A percentile compares a stretch with the other conserved stretches of the same genome.
Evolutionary conservation across 2,888 invertebrate genomes (phyloP).

Genomic region (Eupeodes luniger): DNA sequence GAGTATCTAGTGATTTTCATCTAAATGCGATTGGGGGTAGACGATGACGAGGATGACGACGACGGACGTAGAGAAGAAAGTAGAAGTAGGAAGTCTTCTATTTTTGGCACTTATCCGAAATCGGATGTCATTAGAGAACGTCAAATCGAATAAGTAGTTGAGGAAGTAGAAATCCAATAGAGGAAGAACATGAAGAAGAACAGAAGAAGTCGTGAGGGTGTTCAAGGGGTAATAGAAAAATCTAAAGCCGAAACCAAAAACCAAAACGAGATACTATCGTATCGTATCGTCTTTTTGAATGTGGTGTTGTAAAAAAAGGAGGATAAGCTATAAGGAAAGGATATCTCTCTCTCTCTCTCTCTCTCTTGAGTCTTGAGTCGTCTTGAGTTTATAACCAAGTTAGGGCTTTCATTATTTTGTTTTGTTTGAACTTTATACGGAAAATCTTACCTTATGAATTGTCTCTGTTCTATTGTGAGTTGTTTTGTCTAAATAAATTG

Average conservation of each 20-base stretch:
- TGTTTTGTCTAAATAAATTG: slow-evolving; percentile 54
- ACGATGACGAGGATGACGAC: no score
- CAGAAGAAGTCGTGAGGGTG: no score
- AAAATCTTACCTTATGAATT: slow-evolving; percentile 11
- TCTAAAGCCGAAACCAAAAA: slow-evolving; percentile 9
- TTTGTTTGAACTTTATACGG: slow-evolving; percentile 3
- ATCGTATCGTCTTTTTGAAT: slow-evolving; percentile 2
- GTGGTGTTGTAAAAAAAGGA: not conserved
- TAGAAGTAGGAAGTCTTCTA: slow-evolving; percentile 16
- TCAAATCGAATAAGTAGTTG: slow-evolving; percentile 56
- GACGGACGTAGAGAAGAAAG: no score
- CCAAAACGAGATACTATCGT: slow-evolving; percentile 7
- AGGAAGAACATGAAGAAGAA: not conserved
- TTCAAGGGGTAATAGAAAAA: not conserved
- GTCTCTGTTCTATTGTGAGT: slow-evolving; percentile 34
- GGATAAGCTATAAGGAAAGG: not conserved
- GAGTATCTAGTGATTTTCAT: slow-evolving; percentile 50
- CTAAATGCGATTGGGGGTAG: slow-evolving; percentile 38
- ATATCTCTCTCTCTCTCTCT: not conserved
- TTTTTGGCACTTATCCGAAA: slow-evolving; percentile 63
- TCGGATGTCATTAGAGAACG: slow-evolving; percentile 63
- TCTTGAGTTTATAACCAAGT: slow-evolving; percentile 19
- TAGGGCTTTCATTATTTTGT: slow-evolving; percentile 38
- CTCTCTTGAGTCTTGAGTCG: no score
- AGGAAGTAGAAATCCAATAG: not conserved